Evolutionary conservation across 2,113 vertebrate species (phyloP).

Genomic region (Larimichthys polyactis): DNA sequence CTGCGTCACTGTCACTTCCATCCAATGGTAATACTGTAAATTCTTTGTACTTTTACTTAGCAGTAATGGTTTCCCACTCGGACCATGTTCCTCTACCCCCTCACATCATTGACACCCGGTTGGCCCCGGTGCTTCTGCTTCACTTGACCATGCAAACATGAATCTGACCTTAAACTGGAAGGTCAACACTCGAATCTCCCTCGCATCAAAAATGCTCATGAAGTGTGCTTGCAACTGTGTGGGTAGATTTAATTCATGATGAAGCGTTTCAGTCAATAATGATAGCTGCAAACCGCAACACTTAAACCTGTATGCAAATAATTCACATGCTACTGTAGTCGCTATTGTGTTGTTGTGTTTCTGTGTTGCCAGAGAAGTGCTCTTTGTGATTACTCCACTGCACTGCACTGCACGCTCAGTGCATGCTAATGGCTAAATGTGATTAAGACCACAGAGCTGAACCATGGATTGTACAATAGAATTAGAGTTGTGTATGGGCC

Average conservation of each 20-base stretch:
- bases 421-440: constrained; percentile 51
- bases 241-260: background rate
- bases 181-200: background rate
- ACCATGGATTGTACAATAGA: constrained; percentile 27
- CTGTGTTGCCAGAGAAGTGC: background rate
- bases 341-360: background rate
- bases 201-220: background rate
- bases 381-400: constrained; percentile 24
- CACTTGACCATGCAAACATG: background rate
- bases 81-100: background rate
- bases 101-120: background rate
- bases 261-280: background rate
- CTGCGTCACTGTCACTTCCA: no score
- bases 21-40: no score
- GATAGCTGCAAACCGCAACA: background rate
- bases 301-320: background rate
- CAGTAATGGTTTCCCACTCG: background rate
- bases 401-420: constrained; percentile 8
- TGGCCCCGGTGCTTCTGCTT: background rate
- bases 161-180: background rate
- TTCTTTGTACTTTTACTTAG: background rate
- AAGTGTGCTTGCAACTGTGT: background rate
- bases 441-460: constrained; percentile 46
- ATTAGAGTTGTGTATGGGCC: constrained; percentile 34
- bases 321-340: background rate